Evolutionary conservation across 2,113 vertebrate genomes (phyloP).

Genomic region (Stictonetta naevosa): DNA sequence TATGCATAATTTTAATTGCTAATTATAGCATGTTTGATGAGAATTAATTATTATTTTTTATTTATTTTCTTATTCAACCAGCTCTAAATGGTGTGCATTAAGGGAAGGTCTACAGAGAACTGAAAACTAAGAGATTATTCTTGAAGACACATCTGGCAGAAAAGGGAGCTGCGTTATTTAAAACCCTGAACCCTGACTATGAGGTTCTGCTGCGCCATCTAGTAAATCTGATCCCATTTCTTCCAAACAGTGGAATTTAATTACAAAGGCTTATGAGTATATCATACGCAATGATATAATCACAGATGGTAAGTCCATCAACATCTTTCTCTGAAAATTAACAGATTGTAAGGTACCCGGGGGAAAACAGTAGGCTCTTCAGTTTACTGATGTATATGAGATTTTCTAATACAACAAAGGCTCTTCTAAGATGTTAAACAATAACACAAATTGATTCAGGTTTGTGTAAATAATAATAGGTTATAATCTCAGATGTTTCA

Average conservation of each 20-base stretch:
- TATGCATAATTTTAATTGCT: not conserved
- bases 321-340: slow-evolving; percentile 45
- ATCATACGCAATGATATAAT: not conserved
- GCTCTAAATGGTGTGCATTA: not conserved
- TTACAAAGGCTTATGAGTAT: slow-evolving; percentile 13
- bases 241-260: slow-evolving; percentile 9
- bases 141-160: not conserved
- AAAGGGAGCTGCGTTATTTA: not conserved
- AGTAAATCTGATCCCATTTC: slow-evolving; percentile 10
- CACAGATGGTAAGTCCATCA: not conserved
- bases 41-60: not conserved
- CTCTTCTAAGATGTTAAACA: not conserved
- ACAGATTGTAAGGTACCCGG: not conserved
- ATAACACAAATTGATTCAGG: not conserved
- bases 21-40: not conserved
- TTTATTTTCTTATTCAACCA: not conserved
- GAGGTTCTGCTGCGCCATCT: not conserved
- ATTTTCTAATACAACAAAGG: not conserved
- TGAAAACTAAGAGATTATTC: not conserved
- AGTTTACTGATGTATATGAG: not conserved
- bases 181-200: not conserved
- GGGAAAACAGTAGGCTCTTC: not conserved
- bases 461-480: not conserved
- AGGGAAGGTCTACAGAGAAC: not conserved
- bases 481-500: not conserved